Percentiles rank a stretch among this genome's conserved stretches.
These are phyloP conservation scores for Paramisgurnus dabryanus DNA, from an alignment of 2,113 vertebrate genomes.

Conservation along the genomic window DNA sequence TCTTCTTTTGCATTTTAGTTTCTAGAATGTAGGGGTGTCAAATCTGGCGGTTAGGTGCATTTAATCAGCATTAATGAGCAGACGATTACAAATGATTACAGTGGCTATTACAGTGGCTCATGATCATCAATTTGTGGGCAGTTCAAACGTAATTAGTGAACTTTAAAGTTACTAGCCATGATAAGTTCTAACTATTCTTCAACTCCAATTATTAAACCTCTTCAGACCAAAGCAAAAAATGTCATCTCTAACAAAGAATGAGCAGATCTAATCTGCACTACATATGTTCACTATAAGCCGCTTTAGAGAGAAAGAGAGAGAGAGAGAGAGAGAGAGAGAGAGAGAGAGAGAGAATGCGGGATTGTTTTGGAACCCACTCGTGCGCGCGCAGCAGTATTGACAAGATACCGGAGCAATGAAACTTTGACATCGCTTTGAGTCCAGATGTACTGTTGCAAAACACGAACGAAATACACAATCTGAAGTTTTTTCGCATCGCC, in stretches of 20 bases:
- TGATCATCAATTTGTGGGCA: not conserved
- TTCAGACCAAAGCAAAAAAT: not conserved
- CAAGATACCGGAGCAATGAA: slow-evolving; percentile 18
- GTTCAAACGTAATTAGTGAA: not conserved
- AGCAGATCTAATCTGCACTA: not conserved
- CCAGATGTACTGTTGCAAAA: not conserved
- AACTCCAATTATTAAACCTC: too few species aligned
- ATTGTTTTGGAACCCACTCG: not conserved
- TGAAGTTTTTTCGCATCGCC: too few species aligned
- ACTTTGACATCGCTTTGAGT: slow-evolving; percentile 16
- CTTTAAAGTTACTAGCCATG: not conserved
- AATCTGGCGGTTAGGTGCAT: not conserved
- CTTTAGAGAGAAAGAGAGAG: not conserved
- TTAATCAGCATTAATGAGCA: too few species aligned
- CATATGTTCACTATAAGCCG: slow-evolving; percentile 36
- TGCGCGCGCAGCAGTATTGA: slow-evolving; percentile 23
- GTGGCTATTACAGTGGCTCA: not conserved
- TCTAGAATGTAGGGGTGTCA: not conserved
- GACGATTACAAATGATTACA: too few species aligned
- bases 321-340: not conserved
- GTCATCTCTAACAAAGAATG: not conserved
- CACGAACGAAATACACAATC: too few species aligned
- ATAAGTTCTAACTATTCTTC: not conserved
- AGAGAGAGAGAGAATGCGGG: not conserved
- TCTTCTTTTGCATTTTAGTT: not conserved